phyloP scores from a whole-genome alignment of 2,888 invertebrate genomes.

The Xanthia togata region DNA sequence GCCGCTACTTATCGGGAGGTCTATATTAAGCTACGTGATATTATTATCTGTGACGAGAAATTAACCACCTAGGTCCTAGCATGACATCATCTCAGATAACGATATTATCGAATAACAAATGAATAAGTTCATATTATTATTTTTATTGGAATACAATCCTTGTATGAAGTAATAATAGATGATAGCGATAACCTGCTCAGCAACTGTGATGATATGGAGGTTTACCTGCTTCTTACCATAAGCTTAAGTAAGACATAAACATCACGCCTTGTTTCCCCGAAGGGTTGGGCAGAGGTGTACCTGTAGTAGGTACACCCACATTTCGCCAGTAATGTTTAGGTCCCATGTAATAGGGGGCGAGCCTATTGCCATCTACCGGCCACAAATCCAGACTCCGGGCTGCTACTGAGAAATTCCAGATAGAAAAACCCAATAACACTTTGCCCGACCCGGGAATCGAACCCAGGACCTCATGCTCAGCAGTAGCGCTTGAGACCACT shows the following conservation, averaged over 20 bases:
- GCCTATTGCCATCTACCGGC: no score
- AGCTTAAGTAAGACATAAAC: background rate
- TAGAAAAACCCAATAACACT: no score
- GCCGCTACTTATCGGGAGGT: background rate
- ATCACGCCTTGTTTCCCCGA: no score
- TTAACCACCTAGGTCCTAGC: background rate
- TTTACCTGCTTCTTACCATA: background rate
- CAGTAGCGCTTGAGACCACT: no score
- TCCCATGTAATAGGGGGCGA: no score
- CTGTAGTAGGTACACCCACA: no score
- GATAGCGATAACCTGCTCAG: constrained; percentile 30
- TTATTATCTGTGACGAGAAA: constrained; percentile 1
- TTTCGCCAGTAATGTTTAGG: no score
- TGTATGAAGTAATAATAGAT: constrained; percentile 30
- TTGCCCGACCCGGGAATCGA: no score
- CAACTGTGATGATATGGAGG: constrained; percentile 33
- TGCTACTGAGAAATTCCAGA: no score
- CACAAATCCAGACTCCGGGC: no score
- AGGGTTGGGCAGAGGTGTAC: no score
- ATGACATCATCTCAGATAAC: constrained; percentile 40
- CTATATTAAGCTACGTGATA: constrained; percentile 14
- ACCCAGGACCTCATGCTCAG: no score
- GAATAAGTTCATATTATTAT: background rate
- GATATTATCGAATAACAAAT: constrained; percentile 3
- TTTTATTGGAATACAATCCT: constrained; percentile 31